Evolutionary conservation across 2,888 invertebrate genomes (phyloP).

Genomic region (Leptodirus hochenwartii): DNA sequence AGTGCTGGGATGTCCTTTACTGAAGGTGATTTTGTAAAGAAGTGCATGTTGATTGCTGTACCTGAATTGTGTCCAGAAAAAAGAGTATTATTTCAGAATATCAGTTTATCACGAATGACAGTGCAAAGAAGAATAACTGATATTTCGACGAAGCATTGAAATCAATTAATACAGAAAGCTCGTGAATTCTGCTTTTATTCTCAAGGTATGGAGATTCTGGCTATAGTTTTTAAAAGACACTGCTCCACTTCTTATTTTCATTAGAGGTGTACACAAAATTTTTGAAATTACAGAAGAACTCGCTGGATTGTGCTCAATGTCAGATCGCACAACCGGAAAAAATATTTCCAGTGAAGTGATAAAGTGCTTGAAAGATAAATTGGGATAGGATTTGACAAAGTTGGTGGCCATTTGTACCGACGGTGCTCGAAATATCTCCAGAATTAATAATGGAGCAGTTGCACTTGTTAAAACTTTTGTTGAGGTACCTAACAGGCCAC

Average conservation of each 20-base stretch:
- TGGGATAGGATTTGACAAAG: slow-evolving; percentile 2
- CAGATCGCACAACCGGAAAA: slow-evolving; percentile 3
- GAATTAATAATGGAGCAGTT: slow-evolving; percentile 2
- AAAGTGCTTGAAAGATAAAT: slow-evolving; percentile 4
- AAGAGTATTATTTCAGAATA: slow-evolving; percentile 1
- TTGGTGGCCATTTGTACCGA: background rate
- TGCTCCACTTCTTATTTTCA: slow-evolving; percentile 11
- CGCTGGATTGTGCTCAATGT: slow-evolving; percentile 2
- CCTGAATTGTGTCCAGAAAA: slow-evolving; percentile 2
- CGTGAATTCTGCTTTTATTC: slow-evolving; percentile 1
- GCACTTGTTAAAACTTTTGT: slow-evolving; percentile 4
- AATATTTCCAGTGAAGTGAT: slow-evolving; percentile 4
- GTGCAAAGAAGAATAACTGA: slow-evolving; percentile 1
- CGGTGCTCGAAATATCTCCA: background rate
- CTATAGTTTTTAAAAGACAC: no score
- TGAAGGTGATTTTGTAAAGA: slow-evolving; percentile 3
- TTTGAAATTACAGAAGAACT: slow-evolving; percentile 9
- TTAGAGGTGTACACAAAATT: slow-evolving; percentile 10
- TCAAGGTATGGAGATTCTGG: no score
- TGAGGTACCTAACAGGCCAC: background rate
- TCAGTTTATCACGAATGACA: slow-evolving; percentile 1
- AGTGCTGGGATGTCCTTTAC: slow-evolving; percentile 3
- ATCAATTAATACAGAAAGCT: slow-evolving; percentile 1
- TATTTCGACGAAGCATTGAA: slow-evolving; percentile 2
- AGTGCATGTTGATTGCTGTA: slow-evolving; percentile 4